These are phyloP conservation scores for Leuciscus idus DNA, from an alignment of 2,113 vertebrate species.

Conservation along the genomic window DNA sequence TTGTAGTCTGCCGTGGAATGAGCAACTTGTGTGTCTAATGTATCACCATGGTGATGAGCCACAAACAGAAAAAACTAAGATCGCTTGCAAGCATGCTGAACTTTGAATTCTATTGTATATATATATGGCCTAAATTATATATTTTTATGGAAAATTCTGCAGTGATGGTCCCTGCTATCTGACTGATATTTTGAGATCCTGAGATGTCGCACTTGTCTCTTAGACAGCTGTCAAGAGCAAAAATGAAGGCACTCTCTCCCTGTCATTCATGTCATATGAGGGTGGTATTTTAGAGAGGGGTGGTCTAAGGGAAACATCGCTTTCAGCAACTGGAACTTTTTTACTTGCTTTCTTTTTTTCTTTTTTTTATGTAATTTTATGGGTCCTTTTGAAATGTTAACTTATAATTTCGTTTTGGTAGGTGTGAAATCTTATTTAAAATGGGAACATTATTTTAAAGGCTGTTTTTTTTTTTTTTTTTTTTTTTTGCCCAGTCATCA, in stretches of 20 bases:
- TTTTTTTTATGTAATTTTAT: background rate
- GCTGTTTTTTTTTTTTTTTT: slow-evolving; percentile 2
- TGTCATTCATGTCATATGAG: background rate
- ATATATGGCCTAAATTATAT: too few relatives aligned
- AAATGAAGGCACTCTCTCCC: background rate
- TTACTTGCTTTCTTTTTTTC: too few relatives aligned
- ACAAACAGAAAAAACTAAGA: background rate
- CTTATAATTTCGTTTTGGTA: background rate
- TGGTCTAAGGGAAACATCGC: background rate
- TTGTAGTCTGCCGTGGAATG: background rate
- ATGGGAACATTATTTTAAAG: background rate
- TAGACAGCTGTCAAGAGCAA: background rate
- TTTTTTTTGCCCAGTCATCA: background rate
- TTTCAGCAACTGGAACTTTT: slow-evolving; percentile 27
- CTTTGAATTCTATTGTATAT: background rate
- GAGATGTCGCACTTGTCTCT: background rate
- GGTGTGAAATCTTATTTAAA: slow-evolving; percentile 22
- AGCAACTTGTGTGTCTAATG: background rate
- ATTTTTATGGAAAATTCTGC: background rate
- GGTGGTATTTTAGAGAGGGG: background rate
- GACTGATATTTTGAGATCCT: background rate
- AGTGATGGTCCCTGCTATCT: background rate
- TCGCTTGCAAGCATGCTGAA: background rate
- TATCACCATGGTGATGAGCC: background rate
- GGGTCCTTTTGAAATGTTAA: background rate